phyloP scores from a whole-genome alignment of 2,113 vertebrate species.

The Semicossyphus pulcher region DNA sequence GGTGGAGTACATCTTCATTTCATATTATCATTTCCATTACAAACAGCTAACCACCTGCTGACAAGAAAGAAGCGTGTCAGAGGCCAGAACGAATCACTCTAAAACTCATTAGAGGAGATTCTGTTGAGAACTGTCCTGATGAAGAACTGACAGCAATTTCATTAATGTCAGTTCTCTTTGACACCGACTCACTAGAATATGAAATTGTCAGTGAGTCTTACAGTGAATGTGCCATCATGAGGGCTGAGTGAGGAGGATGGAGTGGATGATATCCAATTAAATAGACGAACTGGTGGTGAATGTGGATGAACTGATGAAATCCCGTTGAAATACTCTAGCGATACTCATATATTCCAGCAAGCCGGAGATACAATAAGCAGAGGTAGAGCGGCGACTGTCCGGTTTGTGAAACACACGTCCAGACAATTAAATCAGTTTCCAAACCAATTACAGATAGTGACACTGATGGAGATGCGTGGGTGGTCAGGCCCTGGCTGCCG shows the following conservation, averaged over 20 bases:
- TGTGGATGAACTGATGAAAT: conserved; percentile 64
- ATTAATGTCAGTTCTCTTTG: conserved; percentile 53
- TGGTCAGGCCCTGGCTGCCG: conserved; percentile 9
- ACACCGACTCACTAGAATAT: conserved; percentile 36
- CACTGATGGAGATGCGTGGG: conserved; percentile 43
- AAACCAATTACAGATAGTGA: conserved; percentile 59
- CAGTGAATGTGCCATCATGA: conserved; percentile 22
- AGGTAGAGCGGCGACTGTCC: conserved; percentile 12
- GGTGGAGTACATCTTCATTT: background rate
- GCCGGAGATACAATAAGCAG: conserved; percentile 16
- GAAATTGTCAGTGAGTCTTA: conserved; percentile 29
- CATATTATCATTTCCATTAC: background rate
- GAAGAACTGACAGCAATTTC: conserved; percentile 46
- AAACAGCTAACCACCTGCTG: conserved; percentile 26
- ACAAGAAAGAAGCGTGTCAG: conserved; percentile 33
- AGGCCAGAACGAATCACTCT: conserved; percentile 19
- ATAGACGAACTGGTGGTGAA: conserved; percentile 24
- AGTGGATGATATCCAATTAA: conserved; percentile 57
- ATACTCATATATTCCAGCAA: conserved; percentile 33
- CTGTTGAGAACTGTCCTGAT: conserved; percentile 30
- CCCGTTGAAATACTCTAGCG: conserved; percentile 47
- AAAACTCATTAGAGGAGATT: conserved; percentile 48
- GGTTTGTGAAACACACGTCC: conserved; percentile 40
- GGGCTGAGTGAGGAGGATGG: conserved; percentile 28
- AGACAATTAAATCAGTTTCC: conserved; percentile 50